Conservation (phyloP, 1,140 invertebrate genomes). For the Atopsyche davidsoni region DNA sequence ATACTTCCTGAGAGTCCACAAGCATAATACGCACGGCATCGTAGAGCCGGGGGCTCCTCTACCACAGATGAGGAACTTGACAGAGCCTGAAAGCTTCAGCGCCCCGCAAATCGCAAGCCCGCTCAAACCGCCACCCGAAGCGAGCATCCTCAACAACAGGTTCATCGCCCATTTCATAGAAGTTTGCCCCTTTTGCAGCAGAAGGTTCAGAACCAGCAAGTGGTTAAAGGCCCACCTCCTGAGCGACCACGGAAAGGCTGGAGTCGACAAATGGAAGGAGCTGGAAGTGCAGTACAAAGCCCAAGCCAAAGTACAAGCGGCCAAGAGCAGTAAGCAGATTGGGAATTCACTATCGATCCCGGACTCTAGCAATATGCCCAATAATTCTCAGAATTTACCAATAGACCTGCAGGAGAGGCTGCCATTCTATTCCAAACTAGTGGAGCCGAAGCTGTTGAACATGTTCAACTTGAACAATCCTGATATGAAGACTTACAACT, state of each 20-base stretch:
- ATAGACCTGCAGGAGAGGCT: conserved; percentile 39
- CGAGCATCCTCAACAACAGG: conserved; percentile 53
- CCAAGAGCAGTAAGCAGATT: conserved; percentile 32
- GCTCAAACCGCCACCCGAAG: conserved; percentile 46
- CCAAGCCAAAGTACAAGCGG: conserved; percentile 32
- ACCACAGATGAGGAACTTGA: conserved; percentile 30
- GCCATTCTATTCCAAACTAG: conserved; percentile 28
- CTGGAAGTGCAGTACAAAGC: conserved; percentile 42
- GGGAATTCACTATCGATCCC: conserved; percentile 21
- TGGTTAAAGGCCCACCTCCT: conserved; percentile 85
- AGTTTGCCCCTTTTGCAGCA: conserved; percentile 79
- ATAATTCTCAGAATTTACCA: conserved; percentile 58
- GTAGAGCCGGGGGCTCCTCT: conserved; percentile 57
- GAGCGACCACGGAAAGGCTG: conserved; percentile 74
- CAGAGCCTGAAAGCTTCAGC: conserved; percentile 25
- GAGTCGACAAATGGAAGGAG: conserved; percentile 65
- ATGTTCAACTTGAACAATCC: conserved; percentile 29
- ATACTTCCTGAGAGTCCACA: conserved; percentile 94
- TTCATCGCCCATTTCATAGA: conserved; percentile 70
- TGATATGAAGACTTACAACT: conserved; percentile 69
- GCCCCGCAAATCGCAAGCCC: conserved; percentile 44
- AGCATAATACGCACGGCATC: conserved; percentile 96
- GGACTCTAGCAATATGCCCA: conserved; percentile 44
- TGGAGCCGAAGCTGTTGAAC: conserved; percentile 27
- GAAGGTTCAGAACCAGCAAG: conserved; percentile 82